These are phyloP conservation scores for Iselma pallidipennis DNA, from an alignment of 2,888 invertebrate genomes.

Conservation along the genomic window DNA sequence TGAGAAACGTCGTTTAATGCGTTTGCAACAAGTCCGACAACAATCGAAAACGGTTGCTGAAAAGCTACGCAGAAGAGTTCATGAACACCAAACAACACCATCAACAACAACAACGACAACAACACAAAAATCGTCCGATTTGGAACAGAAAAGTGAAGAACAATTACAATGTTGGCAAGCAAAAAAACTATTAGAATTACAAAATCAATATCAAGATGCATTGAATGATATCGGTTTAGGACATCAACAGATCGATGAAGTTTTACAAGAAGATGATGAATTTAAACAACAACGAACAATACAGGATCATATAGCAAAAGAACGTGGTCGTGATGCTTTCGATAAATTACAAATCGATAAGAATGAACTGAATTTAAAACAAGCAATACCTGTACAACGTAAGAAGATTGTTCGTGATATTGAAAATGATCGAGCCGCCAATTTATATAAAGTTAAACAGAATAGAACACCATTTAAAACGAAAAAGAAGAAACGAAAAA, in stretches of 20 bases:
- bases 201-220: conserved; percentile 59
- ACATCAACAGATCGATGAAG: conserved; percentile 55
- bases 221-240: conserved; percentile 59
- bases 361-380: conserved; percentile 36
- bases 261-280: conserved; percentile 49
- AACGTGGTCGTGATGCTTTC: conserved; percentile 54
- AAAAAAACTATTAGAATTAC: conserved; percentile 57
- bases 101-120: conserved; percentile 50
- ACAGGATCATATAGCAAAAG: conserved; percentile 47
- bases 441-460: conserved; percentile 15
- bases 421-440: conserved; percentile 56
- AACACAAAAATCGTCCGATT: conserved; percentile 56
- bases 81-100: conserved; percentile 21
- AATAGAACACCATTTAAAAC: conserved; percentile 16
- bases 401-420: conserved; percentile 52
- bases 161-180: conserved; percentile 61
- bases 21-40: conserved; percentile 67
- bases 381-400: conserved; percentile 41
- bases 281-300: conserved; percentile 32
- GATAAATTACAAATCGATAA: conserved; percentile 49
- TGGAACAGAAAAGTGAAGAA: conserved; percentile 58
- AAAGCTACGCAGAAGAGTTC: conserved; percentile 60
- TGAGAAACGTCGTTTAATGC: conserved; percentile 62
- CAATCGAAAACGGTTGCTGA: conserved; percentile 66
- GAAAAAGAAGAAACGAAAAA: conserved; percentile 24